A percentile compares a stretch with the other conserved stretches of the same genome.
phyloP scores from a whole-genome alignment of 2,888 invertebrate genomes.

The Myopa tessellatipennis region DNA sequence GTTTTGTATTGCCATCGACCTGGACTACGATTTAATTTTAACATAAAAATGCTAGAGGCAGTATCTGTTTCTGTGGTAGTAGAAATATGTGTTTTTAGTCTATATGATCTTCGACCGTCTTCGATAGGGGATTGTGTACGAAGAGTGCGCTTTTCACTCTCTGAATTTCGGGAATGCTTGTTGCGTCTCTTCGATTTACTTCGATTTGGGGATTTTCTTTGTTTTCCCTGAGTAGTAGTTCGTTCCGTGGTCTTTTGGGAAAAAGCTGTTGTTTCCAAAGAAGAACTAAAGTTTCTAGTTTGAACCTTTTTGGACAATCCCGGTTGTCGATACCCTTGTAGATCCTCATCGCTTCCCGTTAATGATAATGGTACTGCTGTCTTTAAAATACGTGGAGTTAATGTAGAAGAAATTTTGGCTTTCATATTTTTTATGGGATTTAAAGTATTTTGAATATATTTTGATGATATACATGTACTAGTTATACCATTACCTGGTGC shows the following conservation, averaged over 20 bases:
- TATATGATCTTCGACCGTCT: constrained; percentile 74
- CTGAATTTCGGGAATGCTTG: constrained; percentile 63
- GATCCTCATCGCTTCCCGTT: constrained; percentile 16
- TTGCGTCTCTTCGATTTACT: constrained; percentile 65
- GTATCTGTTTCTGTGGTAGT: constrained; percentile 70
- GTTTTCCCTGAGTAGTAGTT: constrained; percentile 33
- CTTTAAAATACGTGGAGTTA: constrained; percentile 78
- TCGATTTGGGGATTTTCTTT: constrained; percentile 49
- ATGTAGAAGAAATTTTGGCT: constrained; percentile 76
- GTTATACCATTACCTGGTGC: constrained; percentile 77
- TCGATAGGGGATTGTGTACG: constrained; percentile 53
- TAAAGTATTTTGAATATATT: constrained; percentile 89
- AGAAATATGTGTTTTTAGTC: constrained; percentile 73
- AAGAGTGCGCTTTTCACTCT: not conserved
- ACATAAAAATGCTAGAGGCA: constrained; percentile 79
- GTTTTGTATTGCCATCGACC: constrained; percentile 94
- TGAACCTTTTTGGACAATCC: constrained; percentile 53
- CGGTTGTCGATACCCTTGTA: constrained; percentile 67
- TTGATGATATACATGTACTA: constrained; percentile 87
- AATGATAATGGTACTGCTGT: constrained; percentile 74
- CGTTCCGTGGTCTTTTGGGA: constrained; percentile 31
- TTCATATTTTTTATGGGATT: constrained; percentile 71
- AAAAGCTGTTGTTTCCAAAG: not conserved
- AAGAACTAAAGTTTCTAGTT: constrained; percentile 51
- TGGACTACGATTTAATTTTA: constrained; percentile 82